phyloP scores from a whole-genome alignment of 2,888 invertebrate species.

The Campopleginae sp. region DNA sequence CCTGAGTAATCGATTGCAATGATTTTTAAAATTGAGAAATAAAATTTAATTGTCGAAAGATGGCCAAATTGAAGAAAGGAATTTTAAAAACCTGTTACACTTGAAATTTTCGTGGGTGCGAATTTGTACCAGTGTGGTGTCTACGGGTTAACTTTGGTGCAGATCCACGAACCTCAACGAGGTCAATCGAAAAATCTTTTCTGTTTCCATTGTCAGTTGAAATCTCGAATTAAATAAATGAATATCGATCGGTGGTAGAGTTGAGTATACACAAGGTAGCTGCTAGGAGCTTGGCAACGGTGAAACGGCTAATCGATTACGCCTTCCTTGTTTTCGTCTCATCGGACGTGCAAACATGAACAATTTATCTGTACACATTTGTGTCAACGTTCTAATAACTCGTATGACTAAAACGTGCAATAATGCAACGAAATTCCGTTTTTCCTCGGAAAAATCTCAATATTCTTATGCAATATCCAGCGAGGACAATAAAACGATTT shows the following conservation, averaged over 20 bases:
- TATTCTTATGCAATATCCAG: no score
- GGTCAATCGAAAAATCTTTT: slow-evolving; percentile 15
- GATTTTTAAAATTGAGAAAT: no score
- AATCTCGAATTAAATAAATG: slow-evolving; percentile 73
- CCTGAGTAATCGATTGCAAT: no score
- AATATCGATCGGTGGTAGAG: slow-evolving; percentile 73
- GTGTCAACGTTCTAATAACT: neutral
- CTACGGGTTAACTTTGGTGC: slow-evolving; percentile 19
- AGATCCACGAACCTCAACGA: slow-evolving; percentile 25
- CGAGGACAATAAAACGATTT: no score
- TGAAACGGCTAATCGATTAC: slow-evolving; percentile 77
- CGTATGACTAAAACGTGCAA: neutral
- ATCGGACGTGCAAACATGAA: slow-evolving; percentile 34
- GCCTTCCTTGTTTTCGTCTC: slow-evolving; percentile 59
- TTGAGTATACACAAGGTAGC: neutral
- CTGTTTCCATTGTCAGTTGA: slow-evolving; percentile 29
- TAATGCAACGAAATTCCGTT: no score
- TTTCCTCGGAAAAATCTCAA: no score
- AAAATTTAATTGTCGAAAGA: no score
- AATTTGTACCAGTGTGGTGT: no score
- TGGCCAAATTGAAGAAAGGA: no score
- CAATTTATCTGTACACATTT: slow-evolving; percentile 16
- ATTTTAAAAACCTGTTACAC: no score
- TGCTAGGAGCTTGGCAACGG: slow-evolving; percentile 78
- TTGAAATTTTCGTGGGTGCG: no score